Percentiles rank a stretch among this genome's conserved stretches.
Conservation (phyloP, 1,140 invertebrate species). For the Drosophila rufa region DNA sequence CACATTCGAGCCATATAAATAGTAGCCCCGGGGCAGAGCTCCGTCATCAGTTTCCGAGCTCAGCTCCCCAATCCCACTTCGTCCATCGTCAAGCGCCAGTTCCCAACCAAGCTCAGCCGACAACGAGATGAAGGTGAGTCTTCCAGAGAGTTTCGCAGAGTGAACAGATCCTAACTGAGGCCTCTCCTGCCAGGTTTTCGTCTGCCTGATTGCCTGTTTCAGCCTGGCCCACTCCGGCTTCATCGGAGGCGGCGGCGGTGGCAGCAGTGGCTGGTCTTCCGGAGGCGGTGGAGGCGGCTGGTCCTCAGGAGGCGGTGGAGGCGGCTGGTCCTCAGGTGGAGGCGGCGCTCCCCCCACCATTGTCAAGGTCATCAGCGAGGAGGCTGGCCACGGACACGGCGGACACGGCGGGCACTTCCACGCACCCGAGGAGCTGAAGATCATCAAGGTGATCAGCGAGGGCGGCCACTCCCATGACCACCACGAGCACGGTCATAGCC, state of each 20-base stretch:
- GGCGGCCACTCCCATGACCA: slow-evolving; percentile 31
- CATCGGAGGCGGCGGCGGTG: slow-evolving; percentile 33
- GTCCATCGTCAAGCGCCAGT: slow-evolving; percentile 21
- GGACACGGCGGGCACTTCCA: slow-evolving; percentile 36
- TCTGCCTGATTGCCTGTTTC: slow-evolving; percentile 45
- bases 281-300: slow-evolving; percentile 28
- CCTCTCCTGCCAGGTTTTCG: slow-evolving; percentile 10
- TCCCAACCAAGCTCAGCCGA: slow-evolving; percentile 55
- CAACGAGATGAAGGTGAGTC: slow-evolving; percentile 67
- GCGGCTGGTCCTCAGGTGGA: slow-evolving; percentile 31
- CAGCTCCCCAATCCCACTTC: slow-evolving; percentile 41
- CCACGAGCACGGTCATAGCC: slow-evolving; percentile 38
- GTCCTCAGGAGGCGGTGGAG: slow-evolving; percentile 34
- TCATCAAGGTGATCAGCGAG: slow-evolving; percentile 60
- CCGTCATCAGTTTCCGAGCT: slow-evolving; percentile 36
- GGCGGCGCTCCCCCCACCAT: slow-evolving; percentile 50
- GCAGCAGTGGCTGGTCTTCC: slow-evolving; percentile 7
- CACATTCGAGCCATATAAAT: slow-evolving; percentile 30
- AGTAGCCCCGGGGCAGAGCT: slow-evolving; percentile 20
- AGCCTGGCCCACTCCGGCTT: slow-evolving; percentile 29
- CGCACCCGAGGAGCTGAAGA: slow-evolving; percentile 45
- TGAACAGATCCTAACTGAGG: background rate
- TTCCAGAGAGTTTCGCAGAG: background rate
- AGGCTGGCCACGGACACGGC: slow-evolving; percentile 35
- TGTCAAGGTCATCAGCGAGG: slow-evolving; percentile 62